phyloP scores from a whole-genome alignment of 2,113 vertebrate genomes.

The Lepisosteus oculatus region DNA sequence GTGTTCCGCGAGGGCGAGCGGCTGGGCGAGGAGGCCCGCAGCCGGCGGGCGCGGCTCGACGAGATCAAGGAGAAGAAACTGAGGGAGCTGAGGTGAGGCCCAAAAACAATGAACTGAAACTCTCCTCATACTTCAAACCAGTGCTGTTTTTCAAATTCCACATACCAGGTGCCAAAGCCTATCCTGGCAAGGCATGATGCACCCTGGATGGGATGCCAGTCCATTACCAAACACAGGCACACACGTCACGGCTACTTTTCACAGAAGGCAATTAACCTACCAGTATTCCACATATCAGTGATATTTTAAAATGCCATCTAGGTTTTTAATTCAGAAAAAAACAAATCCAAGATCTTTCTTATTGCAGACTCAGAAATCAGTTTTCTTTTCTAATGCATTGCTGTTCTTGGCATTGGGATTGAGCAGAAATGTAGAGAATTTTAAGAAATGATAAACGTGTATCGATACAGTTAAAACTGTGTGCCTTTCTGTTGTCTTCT shows the following conservation, averaged over 20 bases:
- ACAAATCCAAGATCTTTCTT: not conserved
- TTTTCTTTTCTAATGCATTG: not conserved
- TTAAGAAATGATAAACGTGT: rapidly evolving
- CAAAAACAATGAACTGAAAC: not conserved
- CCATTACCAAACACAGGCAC: not conserved
- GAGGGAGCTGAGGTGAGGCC: constrained; percentile 72
- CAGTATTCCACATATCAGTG: not conserved
- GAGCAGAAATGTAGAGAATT: not conserved
- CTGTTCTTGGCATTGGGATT: not conserved
- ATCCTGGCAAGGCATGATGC: not conserved
- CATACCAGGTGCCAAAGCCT: not conserved
- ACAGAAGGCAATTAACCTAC: no score
- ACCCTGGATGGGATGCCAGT: no score
- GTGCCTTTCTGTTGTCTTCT: constrained; percentile 5
- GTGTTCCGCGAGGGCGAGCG: constrained; percentile 63
- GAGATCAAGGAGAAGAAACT: constrained; percentile 78
- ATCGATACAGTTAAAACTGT: not conserved
- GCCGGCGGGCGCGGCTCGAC: constrained; percentile 56
- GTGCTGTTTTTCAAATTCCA: not conserved
- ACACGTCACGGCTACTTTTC: not conserved
- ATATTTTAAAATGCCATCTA: not conserved
- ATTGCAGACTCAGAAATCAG: not conserved
- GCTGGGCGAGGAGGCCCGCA: constrained; percentile 63
- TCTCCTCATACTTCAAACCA: not conserved
- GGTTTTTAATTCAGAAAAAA: no score